Evolutionary conservation across 92 coral and sea anemone genomes (phyloP).

Genomic region (Desmophyllum pertusum): DNA sequence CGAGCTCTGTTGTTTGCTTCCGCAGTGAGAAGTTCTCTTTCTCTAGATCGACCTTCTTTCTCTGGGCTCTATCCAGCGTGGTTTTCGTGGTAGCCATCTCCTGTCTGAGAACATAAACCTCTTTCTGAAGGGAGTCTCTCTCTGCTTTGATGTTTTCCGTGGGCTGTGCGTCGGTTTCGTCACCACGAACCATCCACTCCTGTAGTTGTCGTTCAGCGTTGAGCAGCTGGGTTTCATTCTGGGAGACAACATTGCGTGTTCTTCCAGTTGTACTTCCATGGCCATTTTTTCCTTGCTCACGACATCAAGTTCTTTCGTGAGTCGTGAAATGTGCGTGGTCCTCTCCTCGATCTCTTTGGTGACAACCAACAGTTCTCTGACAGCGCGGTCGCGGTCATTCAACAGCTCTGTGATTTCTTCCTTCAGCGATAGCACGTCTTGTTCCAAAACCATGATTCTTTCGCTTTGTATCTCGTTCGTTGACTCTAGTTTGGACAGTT

Average conservation of each 20-base stretch:
- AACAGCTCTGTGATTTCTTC: constrained; percentile 67
- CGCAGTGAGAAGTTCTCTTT: constrained; percentile 75
- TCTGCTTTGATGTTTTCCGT: constrained; percentile 76
- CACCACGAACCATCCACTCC: constrained; percentile 77
- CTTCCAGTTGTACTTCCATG: constrained; percentile 83
- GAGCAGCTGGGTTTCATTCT: constrained; percentile 69
- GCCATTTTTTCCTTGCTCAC: constrained; percentile 67
- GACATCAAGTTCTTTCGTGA: constrained; percentile 73
- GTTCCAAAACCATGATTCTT: constrained; percentile 79
- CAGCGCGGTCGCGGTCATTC: constrained; percentile 77
- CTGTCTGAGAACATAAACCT: constrained; percentile 80
- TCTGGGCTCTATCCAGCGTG: constrained; percentile 72
- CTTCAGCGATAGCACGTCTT: constrained; percentile 66
- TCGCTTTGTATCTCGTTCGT: constrained; percentile 78
- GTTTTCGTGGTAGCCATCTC: constrained; percentile 74
- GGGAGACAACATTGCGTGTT: constrained; percentile 64
- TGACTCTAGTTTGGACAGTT: constrained; percentile 77
- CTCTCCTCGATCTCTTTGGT: constrained; percentile 59
- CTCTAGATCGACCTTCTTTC: constrained; percentile 84
- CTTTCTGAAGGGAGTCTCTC: constrained; percentile 79
- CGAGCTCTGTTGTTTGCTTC: constrained; percentile 79
- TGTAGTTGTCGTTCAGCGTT: constrained; percentile 85
- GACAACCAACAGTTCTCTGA: constrained; percentile 55
- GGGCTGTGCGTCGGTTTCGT: constrained; percentile 78
- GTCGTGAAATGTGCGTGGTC: constrained; percentile 55